Evolutionary conservation across 2,888 invertebrate species (phyloP), one percentile per base, ranked within the genome.

Genomic region (Drosophila aldrichi): DNA sequence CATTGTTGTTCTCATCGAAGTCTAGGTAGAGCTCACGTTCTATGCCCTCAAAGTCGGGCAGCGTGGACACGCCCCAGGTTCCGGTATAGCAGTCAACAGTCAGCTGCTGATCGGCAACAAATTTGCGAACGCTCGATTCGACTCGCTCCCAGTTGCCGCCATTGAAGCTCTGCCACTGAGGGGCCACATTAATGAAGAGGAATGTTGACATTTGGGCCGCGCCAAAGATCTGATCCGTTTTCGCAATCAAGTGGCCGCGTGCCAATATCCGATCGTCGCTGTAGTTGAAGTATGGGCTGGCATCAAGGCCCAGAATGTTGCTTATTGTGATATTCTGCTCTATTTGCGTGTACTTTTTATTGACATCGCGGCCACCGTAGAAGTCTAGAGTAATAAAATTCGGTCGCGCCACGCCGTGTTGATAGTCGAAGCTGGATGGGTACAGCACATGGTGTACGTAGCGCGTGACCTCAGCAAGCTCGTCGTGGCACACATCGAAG

Each of bases 81-180:
- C 95, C 95, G 0, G 95, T 95, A 75, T 94, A 95, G 48, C 94
- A 93, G 16, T 92, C 91, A 2, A 93, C 81, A 16, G 92, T 91
- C 3, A 93, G 74, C 3, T 86, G 80, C 5, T 91, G 82, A 14
- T 82, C 76, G 10, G 79, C 82, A 0, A 94, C 94, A 56, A 93
- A 94, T 9, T 90, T 88, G 48, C 95, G 91, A 1, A 94, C 92
- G 68, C 92, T 92, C 1, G 77, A 70, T 87, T 95, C 95, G 12
- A 94, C 89, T 0, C 83, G 80, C 59, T 93, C 92, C 95, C 95
- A 95, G 81, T 95, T 95, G 25, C 94, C 94, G 0, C 91, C 94
- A 79, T 95, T 95, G 78, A 95, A 94, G 1, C 92, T 92, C 81
- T 94, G 93, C 94, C 94, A 95, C 71, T 95, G 94, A 0, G 95